A percentile compares a stretch with the other conserved stretches of the same genome.
phyloP scores from a whole-genome alignment of 2,113 vertebrate genomes.

The Dryoscopus gambensis region DNA sequence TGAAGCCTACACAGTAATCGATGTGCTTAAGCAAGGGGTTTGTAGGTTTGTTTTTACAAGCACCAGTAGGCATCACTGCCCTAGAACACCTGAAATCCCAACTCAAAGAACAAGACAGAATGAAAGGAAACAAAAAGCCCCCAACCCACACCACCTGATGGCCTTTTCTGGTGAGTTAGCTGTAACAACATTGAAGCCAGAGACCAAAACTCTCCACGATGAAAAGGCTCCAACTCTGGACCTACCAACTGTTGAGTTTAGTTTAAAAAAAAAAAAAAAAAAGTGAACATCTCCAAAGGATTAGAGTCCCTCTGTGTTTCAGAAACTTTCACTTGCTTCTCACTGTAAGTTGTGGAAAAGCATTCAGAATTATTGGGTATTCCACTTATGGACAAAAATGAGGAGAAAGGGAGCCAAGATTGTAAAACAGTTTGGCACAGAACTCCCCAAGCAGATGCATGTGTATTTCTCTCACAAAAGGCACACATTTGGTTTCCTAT shows the following conservation, averaged over 20 bases:
- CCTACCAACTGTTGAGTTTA: not conserved
- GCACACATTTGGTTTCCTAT: constrained; percentile 67
- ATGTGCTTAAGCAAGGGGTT: not conserved
- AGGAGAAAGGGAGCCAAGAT: constrained; percentile 44
- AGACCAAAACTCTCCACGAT: not conserved
- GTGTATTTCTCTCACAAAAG: constrained; percentile 59
- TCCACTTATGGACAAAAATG: not conserved
- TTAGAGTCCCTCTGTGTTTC: constrained; percentile 27
- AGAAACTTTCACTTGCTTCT: constrained; percentile 11
- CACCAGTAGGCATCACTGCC: constrained; percentile 44
- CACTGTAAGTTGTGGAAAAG: not conserved
- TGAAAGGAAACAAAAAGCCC: not conserved
- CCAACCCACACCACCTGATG: not conserved
- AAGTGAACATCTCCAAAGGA: not conserved
- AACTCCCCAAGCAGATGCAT: constrained; percentile 36
- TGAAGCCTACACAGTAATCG: not conserved
- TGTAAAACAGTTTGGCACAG: constrained; percentile 59
- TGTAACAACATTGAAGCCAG: not conserved
- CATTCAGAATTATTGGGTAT: constrained; percentile 22
- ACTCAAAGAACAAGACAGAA: not conserved
- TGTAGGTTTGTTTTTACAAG: constrained; percentile 40
- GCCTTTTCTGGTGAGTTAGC: not conserved
- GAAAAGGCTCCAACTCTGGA: constrained; percentile 32
- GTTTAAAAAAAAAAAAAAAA: not conserved
- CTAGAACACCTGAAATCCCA: constrained; percentile 42